Percentiles rank a stretch among this genome's conserved stretches.
Conservation (phyloP, 2,888 invertebrate genomes). For the Megastigmus dorsalis region DNA sequence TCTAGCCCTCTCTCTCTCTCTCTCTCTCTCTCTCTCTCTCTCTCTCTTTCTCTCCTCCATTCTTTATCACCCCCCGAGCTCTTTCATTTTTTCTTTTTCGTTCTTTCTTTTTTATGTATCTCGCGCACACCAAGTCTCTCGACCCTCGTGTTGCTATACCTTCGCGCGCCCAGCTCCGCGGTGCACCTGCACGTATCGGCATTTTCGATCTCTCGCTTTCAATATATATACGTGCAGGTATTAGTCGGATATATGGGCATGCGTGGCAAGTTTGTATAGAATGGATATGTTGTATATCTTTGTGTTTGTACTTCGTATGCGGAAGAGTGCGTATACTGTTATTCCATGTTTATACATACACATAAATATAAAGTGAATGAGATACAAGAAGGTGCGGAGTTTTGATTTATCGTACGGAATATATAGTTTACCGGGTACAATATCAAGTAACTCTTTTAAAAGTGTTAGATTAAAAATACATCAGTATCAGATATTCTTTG, state of each 20-base stretch:
- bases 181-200: neutral
- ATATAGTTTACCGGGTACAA: too few relatives aligned
- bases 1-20: neutral
- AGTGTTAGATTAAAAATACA: too few relatives aligned
- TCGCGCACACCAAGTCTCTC: neutral
- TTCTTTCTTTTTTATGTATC: constrained; percentile 36
- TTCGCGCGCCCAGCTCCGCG: neutral
- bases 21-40: too few relatives aligned
- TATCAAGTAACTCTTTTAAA: too few relatives aligned
- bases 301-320: too few relatives aligned
- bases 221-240: constrained; percentile 4
- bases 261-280: neutral
- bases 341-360: neutral
- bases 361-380: neutral
- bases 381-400: too few relatives aligned
- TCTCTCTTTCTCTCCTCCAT: neutral
- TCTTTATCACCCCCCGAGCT: constrained; percentile 6
- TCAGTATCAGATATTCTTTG: too few relatives aligned
- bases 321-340: neutral
- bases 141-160: too few relatives aligned
- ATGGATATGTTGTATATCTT: neutral
- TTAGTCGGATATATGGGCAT: neutral
- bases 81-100: too few relatives aligned
- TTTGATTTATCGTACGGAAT: too few relatives aligned
- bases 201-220: constrained; percentile 2